phyloP scores from a whole-genome alignment of 2,113 vertebrate genomes.

The Edolisoma coerulescens region DNA sequence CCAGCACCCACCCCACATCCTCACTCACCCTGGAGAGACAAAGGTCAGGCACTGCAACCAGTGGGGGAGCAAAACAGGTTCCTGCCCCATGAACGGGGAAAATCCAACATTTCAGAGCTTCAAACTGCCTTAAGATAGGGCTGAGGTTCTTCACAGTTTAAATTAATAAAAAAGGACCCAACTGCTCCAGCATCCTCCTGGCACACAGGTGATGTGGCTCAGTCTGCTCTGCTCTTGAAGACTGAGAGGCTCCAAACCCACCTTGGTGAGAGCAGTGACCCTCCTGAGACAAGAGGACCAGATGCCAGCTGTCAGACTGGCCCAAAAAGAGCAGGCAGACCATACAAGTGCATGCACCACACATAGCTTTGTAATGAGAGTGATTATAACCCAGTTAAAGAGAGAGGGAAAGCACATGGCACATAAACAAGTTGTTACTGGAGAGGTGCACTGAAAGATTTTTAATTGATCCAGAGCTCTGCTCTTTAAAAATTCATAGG shows the following conservation, averaged over 20 bases:
- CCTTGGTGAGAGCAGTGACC: background rate
- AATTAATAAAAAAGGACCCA: background rate
- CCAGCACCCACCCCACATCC: background rate
- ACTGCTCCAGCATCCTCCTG: background rate
- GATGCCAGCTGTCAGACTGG: background rate
- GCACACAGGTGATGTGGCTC: background rate
- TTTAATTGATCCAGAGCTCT: background rate
- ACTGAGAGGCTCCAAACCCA: background rate
- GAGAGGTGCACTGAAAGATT: background rate
- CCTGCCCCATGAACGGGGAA: background rate
- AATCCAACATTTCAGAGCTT: background rate
- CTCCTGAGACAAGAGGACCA: background rate
- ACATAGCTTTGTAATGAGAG: background rate
- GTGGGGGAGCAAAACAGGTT: background rate
- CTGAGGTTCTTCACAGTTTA: background rate
- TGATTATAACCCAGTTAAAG: background rate
- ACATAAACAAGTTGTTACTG: background rate
- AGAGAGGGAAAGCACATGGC: background rate
- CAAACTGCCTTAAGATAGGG: background rate
- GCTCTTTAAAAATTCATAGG: background rate
- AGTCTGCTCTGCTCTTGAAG: background rate
- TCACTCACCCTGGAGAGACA: background rate
- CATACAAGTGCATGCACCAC: background rate
- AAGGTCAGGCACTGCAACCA: fast-evolving
- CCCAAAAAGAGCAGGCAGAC: background rate